Evolutionary conservation across 1,140 invertebrate genomes (phyloP).

Genomic region (Probaryconus sp.): DNA sequence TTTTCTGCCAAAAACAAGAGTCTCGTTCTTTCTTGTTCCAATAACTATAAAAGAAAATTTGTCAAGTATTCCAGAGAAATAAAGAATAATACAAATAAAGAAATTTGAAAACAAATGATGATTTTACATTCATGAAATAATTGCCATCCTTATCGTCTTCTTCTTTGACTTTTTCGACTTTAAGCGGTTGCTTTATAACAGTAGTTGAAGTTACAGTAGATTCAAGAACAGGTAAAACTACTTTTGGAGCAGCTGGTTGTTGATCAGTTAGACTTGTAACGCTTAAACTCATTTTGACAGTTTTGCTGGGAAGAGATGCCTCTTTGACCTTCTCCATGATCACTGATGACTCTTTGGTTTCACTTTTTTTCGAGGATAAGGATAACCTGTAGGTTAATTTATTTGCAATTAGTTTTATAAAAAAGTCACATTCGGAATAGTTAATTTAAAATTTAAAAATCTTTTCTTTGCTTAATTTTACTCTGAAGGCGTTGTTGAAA

Average conservation of each 20-base stretch:
- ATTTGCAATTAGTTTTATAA: neutral
- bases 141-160: constrained; percentile 84
- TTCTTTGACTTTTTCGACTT: constrained; percentile 58
- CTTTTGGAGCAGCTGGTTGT: constrained; percentile 77
- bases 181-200: constrained; percentile 60
- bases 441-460: too few species aligned
- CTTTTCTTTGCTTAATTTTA: too few species aligned
- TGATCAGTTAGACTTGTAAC: constrained; percentile 73
- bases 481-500: too few species aligned
- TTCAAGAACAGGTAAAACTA: constrained; percentile 75
- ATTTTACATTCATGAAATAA: constrained; percentile 82
- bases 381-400: constrained; percentile 38
- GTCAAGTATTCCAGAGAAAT: neutral
- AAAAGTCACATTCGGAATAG: neutral
- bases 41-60: constrained; percentile 78
- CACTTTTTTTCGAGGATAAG: constrained; percentile 40
- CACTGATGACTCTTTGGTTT: constrained; percentile 49
- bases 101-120: constrained; percentile 2
- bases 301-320: constrained; percentile 15
- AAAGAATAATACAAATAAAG: neutral
- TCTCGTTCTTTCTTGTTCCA: constrained; percentile 85
- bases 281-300: constrained; percentile 56
- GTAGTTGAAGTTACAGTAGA: constrained; percentile 65
- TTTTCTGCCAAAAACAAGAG: constrained; percentile 83
- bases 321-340: constrained; percentile 24